phyloP scores from a whole-genome alignment of 1,140 invertebrate species.

The Teleogryllus occipitalis region DNA sequence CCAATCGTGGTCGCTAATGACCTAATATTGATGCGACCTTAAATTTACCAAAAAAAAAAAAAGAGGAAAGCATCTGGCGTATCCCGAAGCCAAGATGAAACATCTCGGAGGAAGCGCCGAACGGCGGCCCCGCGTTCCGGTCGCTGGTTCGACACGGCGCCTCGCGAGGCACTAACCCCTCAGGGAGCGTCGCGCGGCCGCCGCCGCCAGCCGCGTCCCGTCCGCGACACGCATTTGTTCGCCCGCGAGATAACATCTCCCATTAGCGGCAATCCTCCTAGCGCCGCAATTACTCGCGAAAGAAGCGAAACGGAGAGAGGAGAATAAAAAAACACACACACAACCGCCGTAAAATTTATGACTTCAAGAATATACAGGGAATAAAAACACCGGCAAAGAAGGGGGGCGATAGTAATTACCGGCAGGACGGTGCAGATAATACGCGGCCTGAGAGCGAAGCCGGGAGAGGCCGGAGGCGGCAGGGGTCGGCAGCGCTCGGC shows the following conservation, averaged over 20 bases:
- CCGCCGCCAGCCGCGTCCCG: neutral
- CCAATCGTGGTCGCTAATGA: no score
- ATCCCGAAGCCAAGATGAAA: no score
- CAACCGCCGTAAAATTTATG: neutral
- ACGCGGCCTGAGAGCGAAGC: neutral
- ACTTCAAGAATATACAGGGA: neutral
- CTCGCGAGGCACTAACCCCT: no score
- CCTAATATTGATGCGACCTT: no score
- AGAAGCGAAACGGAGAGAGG: neutral
- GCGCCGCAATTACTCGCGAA: neutral
- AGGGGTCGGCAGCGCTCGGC: neutral
- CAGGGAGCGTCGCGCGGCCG: no score
- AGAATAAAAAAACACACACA: neutral
- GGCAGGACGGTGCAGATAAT: neutral
- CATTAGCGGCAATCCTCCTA: neutral
- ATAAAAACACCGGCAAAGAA: neutral
- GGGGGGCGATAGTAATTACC: neutral
- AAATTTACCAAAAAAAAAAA: no score
- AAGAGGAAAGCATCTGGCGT: no score
- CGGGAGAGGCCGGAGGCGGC: neutral
- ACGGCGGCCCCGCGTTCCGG: no score
- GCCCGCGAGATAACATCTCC: neutral
- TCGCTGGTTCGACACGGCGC: no score
- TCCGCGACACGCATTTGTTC: neutral
- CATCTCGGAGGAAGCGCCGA: no score